Evolutionary conservation across 2,888 invertebrate genomes (phyloP), one percentile per base, ranked within the genome.

Genomic region (Drosophila meridionalis): DNA sequence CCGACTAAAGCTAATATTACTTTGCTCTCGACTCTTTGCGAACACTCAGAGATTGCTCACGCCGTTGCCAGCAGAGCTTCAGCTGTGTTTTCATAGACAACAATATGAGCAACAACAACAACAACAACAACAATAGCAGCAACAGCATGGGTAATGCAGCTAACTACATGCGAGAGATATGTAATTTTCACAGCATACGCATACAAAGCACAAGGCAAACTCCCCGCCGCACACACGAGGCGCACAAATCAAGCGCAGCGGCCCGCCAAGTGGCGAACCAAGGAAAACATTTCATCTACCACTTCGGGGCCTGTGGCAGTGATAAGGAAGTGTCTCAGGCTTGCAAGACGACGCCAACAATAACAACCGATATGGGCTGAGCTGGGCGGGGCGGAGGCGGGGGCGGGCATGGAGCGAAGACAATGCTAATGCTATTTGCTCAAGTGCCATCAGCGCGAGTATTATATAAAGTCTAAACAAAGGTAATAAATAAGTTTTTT

Each of bases 401-500:
- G 43, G 26, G 52, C 50, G 42, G 60, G 47, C 40, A 62, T 48
- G 70, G 47, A 52, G 67, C 62, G 30, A 74, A 69, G 78, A 77
- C 82, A 79, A 82, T 85, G 85, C 83, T 83, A 81, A 79, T 81
- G 87, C 76, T 78, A 78, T 86, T 86, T 76, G 68, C 83, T 78
- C 74, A 83, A 83, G 86, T 83, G 80, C 80, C 88, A 80, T 82
- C 83, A 74, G 69, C 82, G 68, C 60, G 60, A 85, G 78, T 83
- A 80, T 75, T 85, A 73, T 87, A 89, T 85, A 89, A 89, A 89
- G 82, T 85, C 83, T 72, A 80, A 87, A 78, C 89, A 89, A 89
- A 85, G 89, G 88, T 83, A 89, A 87, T 89, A 87, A 87, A 87
- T 89, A 87, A 89, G 86, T 88, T 89, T 72, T 78, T 78, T 68